phyloP scores from a whole-genome alignment of 2,888 invertebrate species.

The Tipula vernalis region DNA sequence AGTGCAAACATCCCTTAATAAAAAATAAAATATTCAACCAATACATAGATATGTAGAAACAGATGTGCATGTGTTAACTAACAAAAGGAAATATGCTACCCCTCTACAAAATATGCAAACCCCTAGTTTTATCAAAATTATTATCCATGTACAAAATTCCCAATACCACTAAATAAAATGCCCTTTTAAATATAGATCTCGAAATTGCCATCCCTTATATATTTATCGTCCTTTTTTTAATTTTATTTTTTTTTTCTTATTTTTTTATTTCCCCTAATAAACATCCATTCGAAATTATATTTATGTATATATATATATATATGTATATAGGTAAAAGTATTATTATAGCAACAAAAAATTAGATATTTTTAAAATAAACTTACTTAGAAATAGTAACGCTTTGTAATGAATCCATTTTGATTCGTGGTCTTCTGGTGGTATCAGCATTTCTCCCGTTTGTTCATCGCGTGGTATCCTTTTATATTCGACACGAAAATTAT shows the following conservation, averaged over 20 bases:
- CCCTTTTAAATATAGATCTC: not conserved
- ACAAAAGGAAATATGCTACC: not conserved
- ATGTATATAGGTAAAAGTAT: not conserved
- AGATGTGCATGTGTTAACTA: not conserved
- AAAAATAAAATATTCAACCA: not conserved
- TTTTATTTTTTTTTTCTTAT: not conserved
- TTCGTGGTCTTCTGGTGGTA: slow-evolving; percentile 32
- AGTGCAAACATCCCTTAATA: not conserved
- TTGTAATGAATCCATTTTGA: slow-evolving; percentile 36
- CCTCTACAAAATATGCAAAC: not conserved
- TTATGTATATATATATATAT: too few species aligned
- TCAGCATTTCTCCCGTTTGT: slow-evolving; percentile 29
- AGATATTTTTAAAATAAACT: slow-evolving; percentile 19
- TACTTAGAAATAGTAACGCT: slow-evolving; percentile 32
- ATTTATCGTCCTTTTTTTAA: not conserved
- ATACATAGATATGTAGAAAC: not conserved
- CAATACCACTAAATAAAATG: not conserved
- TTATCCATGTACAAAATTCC: not conserved
- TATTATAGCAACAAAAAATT: not conserved
- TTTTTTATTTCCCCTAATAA: not conserved
- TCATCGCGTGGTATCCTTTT: slow-evolving; percentile 33
- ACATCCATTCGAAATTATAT: not conserved
- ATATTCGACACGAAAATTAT: slow-evolving; percentile 36
- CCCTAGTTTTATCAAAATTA: not conserved
- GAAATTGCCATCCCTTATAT: not conserved